Base-by-base conservation (phyloP, 2,797 vertebrate species). In the Myotis planiceps region DNA sequence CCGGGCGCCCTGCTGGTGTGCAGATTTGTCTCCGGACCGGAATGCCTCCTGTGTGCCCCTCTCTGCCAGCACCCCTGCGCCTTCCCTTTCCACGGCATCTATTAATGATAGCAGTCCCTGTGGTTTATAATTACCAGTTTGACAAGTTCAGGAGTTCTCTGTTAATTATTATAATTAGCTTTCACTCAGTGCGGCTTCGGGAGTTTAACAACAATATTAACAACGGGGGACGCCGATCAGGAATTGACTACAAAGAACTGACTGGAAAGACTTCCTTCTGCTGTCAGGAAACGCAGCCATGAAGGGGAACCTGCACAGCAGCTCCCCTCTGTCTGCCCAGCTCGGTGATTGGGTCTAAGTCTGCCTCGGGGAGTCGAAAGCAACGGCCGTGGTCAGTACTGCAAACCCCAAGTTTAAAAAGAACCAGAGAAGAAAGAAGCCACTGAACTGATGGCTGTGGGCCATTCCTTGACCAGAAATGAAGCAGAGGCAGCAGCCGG, bases 101-200 rank as follows among this genome's bases (percentile, higher is more conserved):
- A 98, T 86, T 98, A 98, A 97, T 98, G 98, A 98, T 98, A 98
- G 90, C 98, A 98, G 97, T 98, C 98, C 98, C 98, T 1, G 58
- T 34, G 94, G 98, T 97, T 99, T 98, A 97, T 99, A 99, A 99
- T 99, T 99, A 98, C 98, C 97, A 98, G 98, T 98, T 98, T 98
- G 98, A 99, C 98, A 98, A 98, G 98, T 99, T 98, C 98, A 98
- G 45, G 96, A 98, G 98, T 98, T 98, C 98, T 97, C 98, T 98
- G 98, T 98, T 99, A 99, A 99, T 99, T 99, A 98, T 98, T 98
- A 97, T 99, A 99, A 99, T 99, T 98, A 99, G 98, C 98, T 98
- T 98, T 98, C 90, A 49, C 98, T 98, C 97, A 9, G 97, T 76
- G 94, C 93, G 97, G 97, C 98, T 92, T 98, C 97, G n/a, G 97